Percentiles rank a stretch among this genome's conserved stretches.
These are phyloP conservation scores for Neolamprologus devosi DNA, from an alignment of 2,113 vertebrate genomes.

Conservation along the genomic window DNA sequence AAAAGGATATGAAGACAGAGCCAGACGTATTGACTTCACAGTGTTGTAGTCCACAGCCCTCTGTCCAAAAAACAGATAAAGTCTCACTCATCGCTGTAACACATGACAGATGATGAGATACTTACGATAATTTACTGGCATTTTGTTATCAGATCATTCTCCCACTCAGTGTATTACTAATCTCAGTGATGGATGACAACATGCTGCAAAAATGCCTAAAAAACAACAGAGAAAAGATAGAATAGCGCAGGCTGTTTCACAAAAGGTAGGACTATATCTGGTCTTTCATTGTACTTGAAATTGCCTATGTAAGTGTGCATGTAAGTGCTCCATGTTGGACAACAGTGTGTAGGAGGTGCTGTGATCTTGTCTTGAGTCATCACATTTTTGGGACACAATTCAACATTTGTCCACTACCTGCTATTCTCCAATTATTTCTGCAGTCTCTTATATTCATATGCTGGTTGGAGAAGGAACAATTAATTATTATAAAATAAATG, in stretches of 20 bases:
- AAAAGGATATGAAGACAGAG: not conserved
- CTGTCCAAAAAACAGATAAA: not conserved
- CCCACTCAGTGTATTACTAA: not conserved
- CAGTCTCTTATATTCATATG: not conserved
- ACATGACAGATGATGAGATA: constrained; percentile 19
- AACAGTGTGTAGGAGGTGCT: not conserved
- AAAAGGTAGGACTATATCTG: not conserved
- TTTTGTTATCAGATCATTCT: constrained; percentile 11
- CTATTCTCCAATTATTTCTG: not conserved
- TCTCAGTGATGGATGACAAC: not conserved
- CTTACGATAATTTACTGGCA: constrained; percentile 11
- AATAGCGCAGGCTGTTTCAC: not conserved
- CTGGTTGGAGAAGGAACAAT: not conserved
- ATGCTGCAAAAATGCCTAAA: not conserved
- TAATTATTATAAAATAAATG: constrained; percentile 33
- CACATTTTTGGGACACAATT: not conserved
- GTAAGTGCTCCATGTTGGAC: not conserved
- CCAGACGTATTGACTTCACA: constrained; percentile 13
- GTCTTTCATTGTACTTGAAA: not conserved
- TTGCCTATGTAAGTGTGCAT: not conserved
- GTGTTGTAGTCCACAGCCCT: not conserved
- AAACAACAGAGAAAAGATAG: not conserved
- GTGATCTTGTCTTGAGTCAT: constrained; percentile 1
- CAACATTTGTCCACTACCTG: not conserved
- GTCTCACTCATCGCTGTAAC: not conserved